phyloP scores from a whole-genome alignment of 2,888 invertebrate species.

The Osmoderma eremita region DNA sequence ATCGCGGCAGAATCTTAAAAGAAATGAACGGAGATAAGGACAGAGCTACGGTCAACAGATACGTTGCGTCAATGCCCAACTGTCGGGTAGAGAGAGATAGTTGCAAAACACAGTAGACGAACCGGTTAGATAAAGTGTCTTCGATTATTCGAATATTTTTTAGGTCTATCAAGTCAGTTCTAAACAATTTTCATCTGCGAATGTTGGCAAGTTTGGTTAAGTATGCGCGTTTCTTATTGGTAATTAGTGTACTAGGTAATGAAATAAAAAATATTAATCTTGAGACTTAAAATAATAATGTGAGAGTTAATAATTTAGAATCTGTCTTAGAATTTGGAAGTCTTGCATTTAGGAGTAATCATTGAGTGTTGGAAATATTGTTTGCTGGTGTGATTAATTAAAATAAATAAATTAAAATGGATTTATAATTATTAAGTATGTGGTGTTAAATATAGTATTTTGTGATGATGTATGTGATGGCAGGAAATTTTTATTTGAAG shows the following conservation, averaged over 20 bases:
- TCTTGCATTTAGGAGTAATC: no score
- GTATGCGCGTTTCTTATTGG: no score
- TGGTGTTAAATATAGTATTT: no score
- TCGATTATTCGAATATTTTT: constrained; percentile 46
- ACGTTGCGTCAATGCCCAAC: constrained; percentile 50
- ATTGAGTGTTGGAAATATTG: no score
- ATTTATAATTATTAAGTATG: no score
- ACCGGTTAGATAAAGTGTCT: constrained; percentile 59
- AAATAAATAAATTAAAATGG: no score
- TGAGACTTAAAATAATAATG: not conserved
- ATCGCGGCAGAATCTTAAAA: constrained; percentile 45
- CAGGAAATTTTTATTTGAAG: no score
- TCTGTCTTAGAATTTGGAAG: no score
- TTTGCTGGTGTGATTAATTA: no score
- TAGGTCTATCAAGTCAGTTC: constrained; percentile 55
- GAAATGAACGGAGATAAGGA: constrained; percentile 47
- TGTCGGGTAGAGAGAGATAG: constrained; percentile 50
- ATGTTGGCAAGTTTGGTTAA: not conserved
- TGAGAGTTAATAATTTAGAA: no score
- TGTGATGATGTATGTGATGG: no score
- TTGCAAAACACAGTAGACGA: constrained; percentile 54
- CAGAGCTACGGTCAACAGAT: constrained; percentile 44
- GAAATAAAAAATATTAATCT: not conserved
- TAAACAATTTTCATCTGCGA: constrained; percentile 43
- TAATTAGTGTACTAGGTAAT: not conserved